Evolutionary conservation across 2,797 vertebrate genomes (phyloP), one percentile per base, ranked within the genome.

Genomic region (Erpetoichthys calabaricus): DNA sequence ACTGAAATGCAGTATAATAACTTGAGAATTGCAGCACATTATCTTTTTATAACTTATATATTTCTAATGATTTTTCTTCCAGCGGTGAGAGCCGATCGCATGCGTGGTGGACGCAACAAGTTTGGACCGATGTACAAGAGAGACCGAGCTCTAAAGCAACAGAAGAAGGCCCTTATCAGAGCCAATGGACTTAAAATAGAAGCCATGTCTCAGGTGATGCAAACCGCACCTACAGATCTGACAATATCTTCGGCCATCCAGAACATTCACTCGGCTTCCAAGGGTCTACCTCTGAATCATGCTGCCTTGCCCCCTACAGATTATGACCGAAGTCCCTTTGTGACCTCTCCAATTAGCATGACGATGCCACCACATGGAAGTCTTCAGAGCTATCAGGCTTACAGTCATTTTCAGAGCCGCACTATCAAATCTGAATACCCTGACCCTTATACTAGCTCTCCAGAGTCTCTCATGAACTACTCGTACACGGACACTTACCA

Each of bases 41-140:
- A 25, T 25, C 25, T 25, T 25, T 25, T 25, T 25, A 25, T 25
- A 25, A 25, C 25, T 25, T 25, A 25, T 25, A 25, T 25, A 25
- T 25, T 25, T 25, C 25, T 45, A 45, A 52, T 58, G 8, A 51
- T 45, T 9, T 64, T 50, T 59, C 45, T 9, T 45, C 60, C 71
- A 99, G 96, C 96, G 55, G 96, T 99, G 60, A 82, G 96, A 64
- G 96, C 96, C 0, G 96, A 99, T 73, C 88, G 96, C 60, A 99
- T 99, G 96, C 91, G 96, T 1, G 95, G 96, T 0, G 96, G 95
- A 59, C 85, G 96, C 62, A 99, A 98, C 80, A 98, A 98, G 72
- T 99, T 99, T 42, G 96, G 96, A 72, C 96, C 96, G 5, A 99
- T 98, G 96, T 99, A 98, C 84, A 99, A 99, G 80, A 86, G 96